These are phyloP conservation scores for Gymnothorax javanicus DNA, from an alignment of 2,797 vertebrate species.

Conservation along the genomic window DNA sequence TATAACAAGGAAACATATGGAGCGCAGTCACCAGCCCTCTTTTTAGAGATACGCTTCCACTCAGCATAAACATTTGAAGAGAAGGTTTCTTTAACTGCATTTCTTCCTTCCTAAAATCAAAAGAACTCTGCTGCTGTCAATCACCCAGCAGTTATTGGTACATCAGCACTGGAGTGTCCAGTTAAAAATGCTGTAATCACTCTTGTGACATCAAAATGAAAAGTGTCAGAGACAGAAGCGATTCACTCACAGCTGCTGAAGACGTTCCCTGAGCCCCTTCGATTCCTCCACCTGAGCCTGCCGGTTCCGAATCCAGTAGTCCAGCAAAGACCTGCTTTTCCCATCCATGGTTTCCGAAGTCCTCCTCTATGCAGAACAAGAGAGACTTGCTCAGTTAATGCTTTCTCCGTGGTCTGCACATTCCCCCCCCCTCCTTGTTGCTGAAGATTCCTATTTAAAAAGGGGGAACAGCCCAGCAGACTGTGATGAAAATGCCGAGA, in stretches of 20 bases:
- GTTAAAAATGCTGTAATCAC: too few species aligned
- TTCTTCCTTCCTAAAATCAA: too few species aligned
- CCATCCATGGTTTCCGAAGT: not conserved
- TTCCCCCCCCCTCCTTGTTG: not conserved
- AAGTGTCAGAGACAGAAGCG: not conserved
- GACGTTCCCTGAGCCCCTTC: not conserved
- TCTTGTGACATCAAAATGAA: not conserved
- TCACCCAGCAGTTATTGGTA: too few species aligned
- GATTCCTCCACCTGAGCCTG: not conserved
- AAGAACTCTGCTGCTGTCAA: too few species aligned
- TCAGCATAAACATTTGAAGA: too few species aligned
- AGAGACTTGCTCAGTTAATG: not conserved
- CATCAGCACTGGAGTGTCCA: too few species aligned
- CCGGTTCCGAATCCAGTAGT: not conserved
- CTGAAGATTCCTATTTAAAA: not conserved
- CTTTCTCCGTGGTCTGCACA: not conserved
- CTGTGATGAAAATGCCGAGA: not conserved
- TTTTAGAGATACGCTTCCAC: too few species aligned
- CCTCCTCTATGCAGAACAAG: not conserved
- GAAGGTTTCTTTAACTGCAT: too few species aligned
- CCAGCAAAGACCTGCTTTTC: not conserved
- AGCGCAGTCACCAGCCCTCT: not conserved
- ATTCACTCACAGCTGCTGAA: not conserved
- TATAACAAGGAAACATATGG: not conserved
- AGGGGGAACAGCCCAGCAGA: not conserved